These are phyloP conservation scores for Poeciliopsis turrubarensis DNA, from an alignment of 2,113 vertebrate genomes.

Conservation along the genomic window DNA sequence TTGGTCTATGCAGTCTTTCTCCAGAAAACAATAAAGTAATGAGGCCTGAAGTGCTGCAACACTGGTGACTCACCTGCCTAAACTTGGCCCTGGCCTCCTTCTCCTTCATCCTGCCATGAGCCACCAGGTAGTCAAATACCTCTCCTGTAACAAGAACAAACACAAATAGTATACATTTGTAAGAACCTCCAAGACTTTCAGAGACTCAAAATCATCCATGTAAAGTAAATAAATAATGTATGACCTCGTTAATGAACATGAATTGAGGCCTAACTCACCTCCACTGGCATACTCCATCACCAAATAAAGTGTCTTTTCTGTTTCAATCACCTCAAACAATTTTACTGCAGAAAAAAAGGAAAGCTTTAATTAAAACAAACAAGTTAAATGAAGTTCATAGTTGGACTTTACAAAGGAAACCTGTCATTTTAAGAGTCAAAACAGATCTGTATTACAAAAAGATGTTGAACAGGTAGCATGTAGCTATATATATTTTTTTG, in stretches of 20 bases:
- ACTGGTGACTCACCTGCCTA: conserved; percentile 86
- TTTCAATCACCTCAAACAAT: conserved; percentile 97
- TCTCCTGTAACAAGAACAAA: conserved; percentile 77
- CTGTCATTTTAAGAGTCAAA: not conserved
- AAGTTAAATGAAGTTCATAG: not conserved
- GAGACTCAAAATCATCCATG: not conserved
- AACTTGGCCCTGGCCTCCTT: conserved; percentile 92
- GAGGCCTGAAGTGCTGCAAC: conserved; percentile 39
- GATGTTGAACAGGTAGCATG: not conserved
- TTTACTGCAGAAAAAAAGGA: conserved; percentile 84
- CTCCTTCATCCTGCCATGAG: conserved; percentile 93
- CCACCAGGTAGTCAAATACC: conserved; percentile 90
- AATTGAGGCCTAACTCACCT: conserved; percentile 78
- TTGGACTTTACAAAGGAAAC: not conserved
- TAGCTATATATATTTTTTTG: not conserved
- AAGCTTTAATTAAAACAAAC: not conserved
- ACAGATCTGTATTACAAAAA: not conserved
- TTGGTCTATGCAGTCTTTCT: conserved; percentile 64
- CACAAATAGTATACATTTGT: not conserved
- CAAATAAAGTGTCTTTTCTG: conserved; percentile 95
- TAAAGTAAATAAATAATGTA: not conserved
- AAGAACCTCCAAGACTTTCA: not conserved
- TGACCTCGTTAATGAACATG: not conserved
- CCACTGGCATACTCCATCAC: conserved; percentile 97
- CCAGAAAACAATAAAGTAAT: conserved; percentile 42